These are phyloP conservation scores for Agriopis marginaria DNA, from an alignment of 2,888 invertebrate genomes.

Conservation along the genomic window DNA sequence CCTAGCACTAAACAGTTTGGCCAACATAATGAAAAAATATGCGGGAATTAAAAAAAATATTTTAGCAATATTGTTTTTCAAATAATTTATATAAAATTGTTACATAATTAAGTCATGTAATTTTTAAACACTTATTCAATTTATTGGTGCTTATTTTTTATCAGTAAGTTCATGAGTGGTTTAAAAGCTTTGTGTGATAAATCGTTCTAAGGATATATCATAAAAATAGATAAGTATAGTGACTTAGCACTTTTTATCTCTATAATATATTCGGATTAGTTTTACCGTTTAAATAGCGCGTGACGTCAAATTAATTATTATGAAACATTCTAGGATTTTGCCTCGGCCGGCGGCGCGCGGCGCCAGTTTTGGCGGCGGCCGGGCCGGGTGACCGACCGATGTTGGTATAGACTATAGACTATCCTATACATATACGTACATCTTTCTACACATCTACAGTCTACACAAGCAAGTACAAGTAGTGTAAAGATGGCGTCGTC, in stretches of 20 bases:
- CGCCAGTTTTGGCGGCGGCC: slow-evolving; percentile 51
- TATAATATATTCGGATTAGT: neutral
- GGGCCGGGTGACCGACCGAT: slow-evolving; percentile 50
- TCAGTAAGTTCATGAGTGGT: neutral
- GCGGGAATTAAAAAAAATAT: neutral
- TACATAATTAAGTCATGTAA: neutral
- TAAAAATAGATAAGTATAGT: neutral
- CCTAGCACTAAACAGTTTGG: neutral
- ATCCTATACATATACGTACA: slow-evolving; percentile 47
- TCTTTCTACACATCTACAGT: too few relatives aligned
- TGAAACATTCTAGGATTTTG: neutral
- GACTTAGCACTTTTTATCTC: too few relatives aligned
- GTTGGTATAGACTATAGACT: slow-evolving; percentile 44
- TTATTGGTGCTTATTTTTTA: neutral
- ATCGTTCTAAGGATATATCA: neutral
- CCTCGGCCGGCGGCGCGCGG: neutral
- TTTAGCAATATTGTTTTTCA: neutral
- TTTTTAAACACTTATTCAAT: neutral
- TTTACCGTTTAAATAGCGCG: neutral
- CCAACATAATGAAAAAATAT: neutral
- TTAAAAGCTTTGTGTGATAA: neutral
- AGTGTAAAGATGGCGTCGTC: slow-evolving; percentile 88
- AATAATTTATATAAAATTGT: neutral
- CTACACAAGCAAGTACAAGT: slow-evolving; percentile 51
- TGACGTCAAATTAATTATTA: neutral